Evolutionary conservation across 1,140 invertebrate genomes (phyloP), one percentile per base, ranked within the genome.

Genomic region (Formica exsecta): DNA sequence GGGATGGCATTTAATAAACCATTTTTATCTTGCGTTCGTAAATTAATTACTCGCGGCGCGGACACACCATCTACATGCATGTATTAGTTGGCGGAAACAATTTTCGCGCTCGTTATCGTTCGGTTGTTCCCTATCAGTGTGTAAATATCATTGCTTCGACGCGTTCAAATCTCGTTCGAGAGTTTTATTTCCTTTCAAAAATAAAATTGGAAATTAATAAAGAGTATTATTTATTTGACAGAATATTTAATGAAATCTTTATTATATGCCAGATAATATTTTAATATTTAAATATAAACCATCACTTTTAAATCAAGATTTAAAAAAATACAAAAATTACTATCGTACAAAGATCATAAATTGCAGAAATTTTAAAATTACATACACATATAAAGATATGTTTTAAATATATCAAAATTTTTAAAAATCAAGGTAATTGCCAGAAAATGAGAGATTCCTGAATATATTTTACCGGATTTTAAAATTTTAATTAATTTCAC

Each of bases 1-100:
- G 38, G 75, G 59, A 54, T 83, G 79, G 79, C 79, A 74, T 83
- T 83, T 83, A 83, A 83, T 83, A 83, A 83, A 83, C 79, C 38
- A 83, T 83, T 83, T 83, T 83, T 83, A 83, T 83, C 79, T 74
- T 57, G 11, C 41, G 57, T 83, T 11, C 79, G 29, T 83, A 54
- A 83, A 83, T 83, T 83, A 83, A 83, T 83, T 83, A 83, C 68
- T 73, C 25, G 25, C 13, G 54, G n/a, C 41, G 29, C 79, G 68
- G 4, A 74, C 38, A 74, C 54, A 61, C 79, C 41, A 38, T 61
- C 54, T 59, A 19, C 71, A 61, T 48, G 25, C 19, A 8, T 36
- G 68, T 83, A 83, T 83, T 74, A 83, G 79, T 83, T 48, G 79
- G 68, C 79, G 48, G 68, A 74, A 83, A 74, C 68, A 83, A 74